Evolutionary conservation across 92 coral and sea anemone genomes (phyloP), one percentile per base, ranked within the genome.

Genomic region (Zoanthus solanderi): DNA sequence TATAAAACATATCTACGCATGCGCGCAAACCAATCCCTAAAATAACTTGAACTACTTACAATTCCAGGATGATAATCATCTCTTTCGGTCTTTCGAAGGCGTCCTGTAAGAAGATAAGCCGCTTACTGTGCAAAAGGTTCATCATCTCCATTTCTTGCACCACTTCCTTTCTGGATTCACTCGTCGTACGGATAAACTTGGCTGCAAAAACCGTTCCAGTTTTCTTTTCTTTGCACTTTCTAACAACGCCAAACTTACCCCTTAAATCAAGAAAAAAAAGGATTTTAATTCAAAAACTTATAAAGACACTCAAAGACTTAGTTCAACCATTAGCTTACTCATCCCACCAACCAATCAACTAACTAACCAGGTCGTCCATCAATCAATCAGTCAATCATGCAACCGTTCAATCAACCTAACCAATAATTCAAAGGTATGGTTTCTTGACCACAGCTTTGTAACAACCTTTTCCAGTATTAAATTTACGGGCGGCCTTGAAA

Each of bases 211-310:
- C 87, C 12, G 87, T 93, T 2, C 98, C 98, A 0, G 96, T 92
- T 71, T 94, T 91, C 75, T 96, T 97, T 48, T 97, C 94, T 86
- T 91, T 95, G 14, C 94, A 98, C 67, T 95, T 91, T 89, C 96
- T 93, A 17, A 97, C 99, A 34, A 96, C 98, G 44, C 99, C 99
- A 79, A 97, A 97, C 85, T 97, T 97, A 23, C 98, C 98, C 91
- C 98, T 94, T 76, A 11, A 9, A 23, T 23, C 23, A 66, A 18
- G 0, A 32, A 80, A 46, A 44, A 42, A 28, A 28, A 34, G 16
- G 9, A 58, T 7, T n/a, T 79, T 23, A 23, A 30, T 67, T 18
- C 1, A 16, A 67, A 11, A 58, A 58, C 65, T 58, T 14, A 0
- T 14, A 4, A 10, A 54, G 15, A 9, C 60, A 54, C 42, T 37